Conservation (phyloP, 2,113 vertebrate genomes). For the Labeo rohita region DNA sequence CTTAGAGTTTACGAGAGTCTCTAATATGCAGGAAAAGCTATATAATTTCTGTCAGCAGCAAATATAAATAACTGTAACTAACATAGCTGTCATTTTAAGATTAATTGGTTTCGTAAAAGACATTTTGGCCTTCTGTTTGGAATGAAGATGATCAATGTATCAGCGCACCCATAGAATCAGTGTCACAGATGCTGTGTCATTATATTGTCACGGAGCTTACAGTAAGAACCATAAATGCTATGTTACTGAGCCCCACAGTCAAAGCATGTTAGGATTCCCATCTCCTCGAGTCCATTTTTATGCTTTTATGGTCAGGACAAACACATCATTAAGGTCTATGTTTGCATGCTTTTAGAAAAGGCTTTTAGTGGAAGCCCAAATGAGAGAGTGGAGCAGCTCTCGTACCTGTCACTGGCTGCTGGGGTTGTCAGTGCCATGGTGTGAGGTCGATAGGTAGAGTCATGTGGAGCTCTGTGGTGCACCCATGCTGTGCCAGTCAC, state of each 20-base stretch:
- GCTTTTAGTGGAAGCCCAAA: constrained; percentile 22
- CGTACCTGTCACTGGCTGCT: constrained; percentile 52
- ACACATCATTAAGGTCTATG: constrained; percentile 24
- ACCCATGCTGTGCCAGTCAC: constrained; percentile 79
- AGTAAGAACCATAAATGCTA: constrained; percentile 33
- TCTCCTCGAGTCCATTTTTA: constrained; percentile 28
- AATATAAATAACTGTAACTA: not conserved
- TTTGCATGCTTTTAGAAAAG: constrained; percentile 25
- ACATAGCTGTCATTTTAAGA: not conserved
- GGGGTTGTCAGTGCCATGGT: constrained; percentile 75
- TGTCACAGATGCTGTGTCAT: constrained; percentile 20
- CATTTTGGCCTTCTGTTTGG: not conserved
- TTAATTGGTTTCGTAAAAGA: not conserved
- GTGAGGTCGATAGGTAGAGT: constrained; percentile 74
- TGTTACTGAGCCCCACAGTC: constrained; percentile 6
- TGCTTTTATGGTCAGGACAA: constrained; percentile 15
- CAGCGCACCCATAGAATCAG: not conserved
- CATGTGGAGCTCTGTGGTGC: constrained; percentile 70
- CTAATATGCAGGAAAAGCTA: not conserved
- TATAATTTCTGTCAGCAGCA: not conserved
- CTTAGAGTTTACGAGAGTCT: not conserved
- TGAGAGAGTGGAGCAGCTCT: constrained; percentile 3
- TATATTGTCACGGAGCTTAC: constrained; percentile 13
- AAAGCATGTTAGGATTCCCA: constrained; percentile 25
- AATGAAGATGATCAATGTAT: constrained; percentile 25